phyloP scores from a whole-genome alignment of 2,888 invertebrate species.

The Metallyticus violacea region DNA sequence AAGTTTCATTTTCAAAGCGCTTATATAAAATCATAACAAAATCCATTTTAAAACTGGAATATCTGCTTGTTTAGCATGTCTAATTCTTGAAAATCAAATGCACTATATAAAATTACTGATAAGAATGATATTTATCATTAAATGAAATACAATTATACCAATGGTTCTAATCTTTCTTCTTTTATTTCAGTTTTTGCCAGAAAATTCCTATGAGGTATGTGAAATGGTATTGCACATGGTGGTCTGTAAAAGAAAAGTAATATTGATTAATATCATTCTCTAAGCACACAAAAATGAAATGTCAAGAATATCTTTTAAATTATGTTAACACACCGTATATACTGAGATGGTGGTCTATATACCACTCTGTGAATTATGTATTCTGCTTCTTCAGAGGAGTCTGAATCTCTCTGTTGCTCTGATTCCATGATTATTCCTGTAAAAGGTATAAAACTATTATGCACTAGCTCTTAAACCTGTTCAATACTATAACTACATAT shows the following conservation, averaged over 20 bases:
- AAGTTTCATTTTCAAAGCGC: too few relatives aligned
- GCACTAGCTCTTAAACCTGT: too few relatives aligned
- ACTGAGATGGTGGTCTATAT: constrained; percentile 9
- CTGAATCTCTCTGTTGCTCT: neutral
- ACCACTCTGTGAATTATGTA: constrained; percentile 1
- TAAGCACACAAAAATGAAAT: neutral
- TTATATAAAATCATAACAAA: too few relatives aligned
- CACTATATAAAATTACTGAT: too few relatives aligned
- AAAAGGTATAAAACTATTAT: neutral
- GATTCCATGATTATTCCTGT: neutral
- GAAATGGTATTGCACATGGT: constrained; percentile 51
- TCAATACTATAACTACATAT: too few relatives aligned
- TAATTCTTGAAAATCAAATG: too few relatives aligned
- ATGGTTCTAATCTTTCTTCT: constrained; percentile 55
- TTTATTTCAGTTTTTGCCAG: constrained; percentile 61
- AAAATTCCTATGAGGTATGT: constrained; percentile 59
- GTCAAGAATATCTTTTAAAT: neutral
- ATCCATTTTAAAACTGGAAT: too few relatives aligned
- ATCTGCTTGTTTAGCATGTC: too few relatives aligned
- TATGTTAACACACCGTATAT: neutral
- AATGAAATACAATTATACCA: constrained; percentile 47
- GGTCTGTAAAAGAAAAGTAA: constrained; percentile 36
- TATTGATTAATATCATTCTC: neutral
- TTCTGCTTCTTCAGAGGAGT: neutral
- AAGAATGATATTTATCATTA: neutral